phyloP scores from a whole-genome alignment of 2,888 invertebrate species.

The Exocentrus adspersus region DNA sequence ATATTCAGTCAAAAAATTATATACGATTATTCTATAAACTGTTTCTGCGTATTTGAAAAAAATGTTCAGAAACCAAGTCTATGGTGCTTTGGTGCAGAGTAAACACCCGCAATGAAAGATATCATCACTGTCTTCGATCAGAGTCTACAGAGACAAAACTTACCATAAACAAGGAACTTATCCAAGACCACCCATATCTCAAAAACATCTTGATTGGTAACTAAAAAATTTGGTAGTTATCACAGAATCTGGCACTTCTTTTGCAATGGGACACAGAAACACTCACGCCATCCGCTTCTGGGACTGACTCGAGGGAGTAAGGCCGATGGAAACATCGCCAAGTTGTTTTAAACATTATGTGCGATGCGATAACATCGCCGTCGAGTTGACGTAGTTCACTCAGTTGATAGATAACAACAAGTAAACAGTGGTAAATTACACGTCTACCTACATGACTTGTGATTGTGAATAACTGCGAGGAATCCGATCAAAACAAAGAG shows the following conservation, averaged over 20 bases:
- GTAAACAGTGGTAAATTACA: neutral
- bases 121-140: too few relatives aligned
- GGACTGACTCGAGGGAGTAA: neutral
- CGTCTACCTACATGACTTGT: neutral
- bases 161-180: conserved; percentile 6
- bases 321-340: neutral
- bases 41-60: too few relatives aligned
- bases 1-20: too few relatives aligned
- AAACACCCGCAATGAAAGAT: too few relatives aligned
- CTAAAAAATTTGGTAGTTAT: neutral
- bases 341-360: neutral
- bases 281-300: neutral
- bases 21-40: too few relatives aligned
- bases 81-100: too few relatives aligned
- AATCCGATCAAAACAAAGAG: too few relatives aligned
- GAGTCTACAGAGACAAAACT: too few relatives aligned
- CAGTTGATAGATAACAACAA: neutral
- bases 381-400: neutral
- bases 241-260: neutral
- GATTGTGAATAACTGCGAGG: neutral
- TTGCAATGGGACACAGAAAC: neutral
- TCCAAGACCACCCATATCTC: neutral
- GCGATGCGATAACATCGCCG: neutral
- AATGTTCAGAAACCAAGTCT: too few relatives aligned
- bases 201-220: neutral